Evolutionary conservation across 2,888 invertebrate species (phyloP), one percentile per base, ranked within the genome.

Genomic region (Heteromurus nitidus): DNA sequence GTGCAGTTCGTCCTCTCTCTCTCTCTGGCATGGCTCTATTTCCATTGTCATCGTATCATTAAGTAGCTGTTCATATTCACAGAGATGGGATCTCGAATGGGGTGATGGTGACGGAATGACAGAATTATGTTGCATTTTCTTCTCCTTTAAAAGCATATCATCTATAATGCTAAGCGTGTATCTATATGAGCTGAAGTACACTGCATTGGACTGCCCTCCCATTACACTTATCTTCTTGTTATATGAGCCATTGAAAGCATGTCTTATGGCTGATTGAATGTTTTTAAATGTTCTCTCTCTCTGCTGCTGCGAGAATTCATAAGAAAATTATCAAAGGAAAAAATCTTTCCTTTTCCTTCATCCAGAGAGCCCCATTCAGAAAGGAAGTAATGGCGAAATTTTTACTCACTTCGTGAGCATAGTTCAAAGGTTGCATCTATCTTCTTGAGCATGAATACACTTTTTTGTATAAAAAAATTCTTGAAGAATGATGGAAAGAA

Each of bases 41-140:
- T 36, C 42, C 64, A 64, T 69, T 77, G 77, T 77, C 62, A 69
- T 31, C 74, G 50, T 50, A 69, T 81, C 81, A 69, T 81, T 42
- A 81, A 62, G 69, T 31, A 64, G 64, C 75, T 47, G 55, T 80
- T 74, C 67, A 67, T 74, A 74, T 74, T 72, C 68, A 58, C 26
- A 58, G 64, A 47, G 18, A 67, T 73, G 72, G 36, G 31, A 31
- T 72, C 44, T 74, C 42, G 28, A 81, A 81, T 81, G 81, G 75
- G 75, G 81, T 81, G 81, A 81, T 67, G 60, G 75, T 75, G 75
- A 67, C 42, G 58, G 68, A 76, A 76, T 60, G 68, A 47, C 68
- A 62, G 58, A 80, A 55, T 73, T 73, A 65, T 73, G 53, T 20
- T 53, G 65, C 55, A 65, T 42, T 65, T 65, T 60, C 31, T 53